Evolutionary conservation across 2,113 vertebrate genomes (phyloP), one percentile per base, ranked within the genome.

Genomic region (Willisornis vidua): DNA sequence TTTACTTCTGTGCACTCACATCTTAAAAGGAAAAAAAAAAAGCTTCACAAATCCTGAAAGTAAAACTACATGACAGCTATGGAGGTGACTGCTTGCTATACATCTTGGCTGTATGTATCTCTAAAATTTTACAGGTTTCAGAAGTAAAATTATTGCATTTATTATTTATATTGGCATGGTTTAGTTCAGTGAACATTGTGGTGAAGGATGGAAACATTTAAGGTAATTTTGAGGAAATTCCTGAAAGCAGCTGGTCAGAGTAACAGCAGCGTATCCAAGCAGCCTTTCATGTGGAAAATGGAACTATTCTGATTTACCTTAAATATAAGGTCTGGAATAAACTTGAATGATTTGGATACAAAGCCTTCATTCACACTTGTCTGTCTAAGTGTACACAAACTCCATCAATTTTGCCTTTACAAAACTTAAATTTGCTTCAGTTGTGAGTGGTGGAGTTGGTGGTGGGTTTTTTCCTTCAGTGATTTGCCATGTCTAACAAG

Each of bases 261-360:
- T 80, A 94, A 83, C 59, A 94, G 26, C 65, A 85, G 65, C n/a
- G 0, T 90, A 58, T 95, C 68, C 80, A 94, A 93, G 78, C 61
- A 93, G 85, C 57, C 63, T 93, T 86, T 92, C 26, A 20, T 94
- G 65, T 90, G 81, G 92, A 90, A 95, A 81, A 77, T 37, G 3
- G 74, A 94, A 85, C 24, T 80, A 71, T 33, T 95, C 63, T 92
- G 71, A 54, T 94, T 95, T 84, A 97, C 80, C 35, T 94, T 96
- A 89, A 94, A 86, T 94, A 74, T 25, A 49, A 93, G 80, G 80
- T 95, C 87, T 96, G 95, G 95, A 96, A 97, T 96, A 97, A 96
- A 95, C 89, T 96, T 94, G 93, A 97, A 89, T 26, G 8, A 89
- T 85, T 94, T 90, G 77, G 66, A 25, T 90, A 92, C 76, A 95